A percentile compares a stretch with the other conserved stretches of the same genome.
These are phyloP conservation scores for Gymnocephalus cernua DNA, from an alignment of 2,113 vertebrate species.

Conservation along the genomic window DNA sequence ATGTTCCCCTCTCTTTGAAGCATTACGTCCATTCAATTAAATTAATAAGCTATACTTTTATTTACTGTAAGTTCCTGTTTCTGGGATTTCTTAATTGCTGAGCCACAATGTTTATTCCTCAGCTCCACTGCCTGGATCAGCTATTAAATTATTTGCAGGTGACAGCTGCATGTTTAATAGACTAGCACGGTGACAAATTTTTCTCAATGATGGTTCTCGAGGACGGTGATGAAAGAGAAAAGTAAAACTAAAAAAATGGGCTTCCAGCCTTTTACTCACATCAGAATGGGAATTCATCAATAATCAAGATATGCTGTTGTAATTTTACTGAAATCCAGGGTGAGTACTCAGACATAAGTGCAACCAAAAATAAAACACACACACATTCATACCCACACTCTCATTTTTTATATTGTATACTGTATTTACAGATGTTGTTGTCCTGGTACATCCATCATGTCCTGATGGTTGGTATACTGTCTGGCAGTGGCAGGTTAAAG, in stretches of 20 bases:
- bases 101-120: slow-evolving; percentile 25
- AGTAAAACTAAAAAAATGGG: background rate
- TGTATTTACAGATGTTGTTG: slow-evolving; percentile 1
- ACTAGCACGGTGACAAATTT: slow-evolving; percentile 8
- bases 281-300: background rate
- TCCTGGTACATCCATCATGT: slow-evolving; percentile 19
- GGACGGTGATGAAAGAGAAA: slow-evolving; percentile 13
- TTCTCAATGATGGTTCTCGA: slow-evolving; percentile 17
- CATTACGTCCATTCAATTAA: background rate
- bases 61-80: background rate
- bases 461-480: slow-evolving; percentile 26
- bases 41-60: background rate
- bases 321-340: background rate
- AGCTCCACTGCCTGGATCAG: slow-evolving; percentile 4
- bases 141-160: slow-evolving; percentile 20
- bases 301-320: background rate
- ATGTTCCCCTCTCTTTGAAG: background rate
- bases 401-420: slow-evolving; percentile 4
- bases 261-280: background rate
- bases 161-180: slow-evolving; percentile 36
- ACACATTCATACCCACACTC: background rate
- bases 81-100: slow-evolving; percentile 18
- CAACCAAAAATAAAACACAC: background rate
- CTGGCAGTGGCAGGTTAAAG: slow-evolving; percentile 27
- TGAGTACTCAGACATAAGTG: background rate